Evolutionary conservation across 2,797 vertebrate genomes (phyloP).

Genomic region (Spinus pinus): DNA sequence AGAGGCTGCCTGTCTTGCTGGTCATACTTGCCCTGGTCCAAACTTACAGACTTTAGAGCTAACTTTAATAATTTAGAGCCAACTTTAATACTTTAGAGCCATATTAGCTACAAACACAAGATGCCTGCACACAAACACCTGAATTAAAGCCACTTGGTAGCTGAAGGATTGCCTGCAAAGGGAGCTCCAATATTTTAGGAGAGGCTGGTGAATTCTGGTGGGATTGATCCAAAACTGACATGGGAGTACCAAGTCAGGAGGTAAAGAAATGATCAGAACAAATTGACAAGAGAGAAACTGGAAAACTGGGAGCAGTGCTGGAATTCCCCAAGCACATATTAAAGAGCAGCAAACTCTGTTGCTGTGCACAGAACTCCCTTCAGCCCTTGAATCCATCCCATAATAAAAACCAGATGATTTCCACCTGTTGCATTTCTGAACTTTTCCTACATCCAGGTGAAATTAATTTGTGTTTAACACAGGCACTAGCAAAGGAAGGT

Average conservation of each 20-base stretch:
- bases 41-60: background rate
- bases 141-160: background rate
- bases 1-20: background rate
- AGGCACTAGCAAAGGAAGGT: background rate
- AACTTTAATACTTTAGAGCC: background rate
- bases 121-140: background rate
- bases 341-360: background rate
- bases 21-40: background rate
- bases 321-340: rapidly evolving
- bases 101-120: background rate
- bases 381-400: background rate
- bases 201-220: background rate
- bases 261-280: background rate
- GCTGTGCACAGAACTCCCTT: background rate
- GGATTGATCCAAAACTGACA: background rate
- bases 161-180: background rate
- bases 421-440: background rate
- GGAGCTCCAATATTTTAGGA: background rate
- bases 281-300: background rate
- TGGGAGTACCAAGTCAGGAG: background rate
- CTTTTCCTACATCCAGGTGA: background rate
- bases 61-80: background rate
- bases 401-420: background rate
- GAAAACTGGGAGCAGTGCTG: rapidly evolving
- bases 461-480: background rate